Evolutionary conservation across 2,888 invertebrate genomes (phyloP).

Genomic region (Leptothorax acervorum): DNA sequence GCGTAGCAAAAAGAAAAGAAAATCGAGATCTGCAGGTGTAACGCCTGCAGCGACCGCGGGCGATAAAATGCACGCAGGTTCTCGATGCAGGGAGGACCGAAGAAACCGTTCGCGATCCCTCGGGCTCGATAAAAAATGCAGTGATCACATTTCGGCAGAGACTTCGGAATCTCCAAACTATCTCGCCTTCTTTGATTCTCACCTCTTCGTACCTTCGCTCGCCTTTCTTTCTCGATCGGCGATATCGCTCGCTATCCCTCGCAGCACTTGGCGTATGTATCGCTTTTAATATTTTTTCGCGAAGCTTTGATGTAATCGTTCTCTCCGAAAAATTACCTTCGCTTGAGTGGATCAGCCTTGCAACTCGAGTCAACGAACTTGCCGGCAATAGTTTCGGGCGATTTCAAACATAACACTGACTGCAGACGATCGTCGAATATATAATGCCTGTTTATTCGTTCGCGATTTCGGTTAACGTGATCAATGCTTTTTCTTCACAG

Average conservation of each 20-base stretch:
- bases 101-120: slow-evolving; percentile 70
- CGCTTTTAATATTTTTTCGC: slow-evolving; percentile 37
- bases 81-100: slow-evolving; percentile 62
- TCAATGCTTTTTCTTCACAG: slow-evolving; percentile 60
- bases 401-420: slow-evolving; percentile 17
- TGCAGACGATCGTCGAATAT: slow-evolving; percentile 9
- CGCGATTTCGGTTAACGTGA: slow-evolving; percentile 2
- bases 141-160: slow-evolving; percentile 76
- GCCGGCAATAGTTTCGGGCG: slow-evolving; percentile 38
- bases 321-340: slow-evolving; percentile 41
- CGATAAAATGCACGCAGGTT: slow-evolving; percentile 78
- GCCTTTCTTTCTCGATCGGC: slow-evolving; percentile 19
- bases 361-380: slow-evolving; percentile 34
- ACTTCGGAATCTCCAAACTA: slow-evolving; percentile 72
- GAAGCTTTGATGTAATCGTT: slow-evolving; percentile 34
- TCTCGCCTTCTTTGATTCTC: slow-evolving; percentile 62
- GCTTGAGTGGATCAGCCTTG: slow-evolving; percentile 38
- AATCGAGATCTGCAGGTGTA: slow-evolving; percentile 78
- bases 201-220: slow-evolving; percentile 46
- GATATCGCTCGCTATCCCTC: slow-evolving; percentile 39
- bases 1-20: slow-evolving; percentile 62
- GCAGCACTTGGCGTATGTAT: slow-evolving; percentile 21
- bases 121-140: slow-evolving; percentile 75
- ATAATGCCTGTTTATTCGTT: neutral
- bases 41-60: slow-evolving; percentile 78